phyloP scores from a whole-genome alignment of 2,797 vertebrate genomes.

The Ispidina picta region DNA sequence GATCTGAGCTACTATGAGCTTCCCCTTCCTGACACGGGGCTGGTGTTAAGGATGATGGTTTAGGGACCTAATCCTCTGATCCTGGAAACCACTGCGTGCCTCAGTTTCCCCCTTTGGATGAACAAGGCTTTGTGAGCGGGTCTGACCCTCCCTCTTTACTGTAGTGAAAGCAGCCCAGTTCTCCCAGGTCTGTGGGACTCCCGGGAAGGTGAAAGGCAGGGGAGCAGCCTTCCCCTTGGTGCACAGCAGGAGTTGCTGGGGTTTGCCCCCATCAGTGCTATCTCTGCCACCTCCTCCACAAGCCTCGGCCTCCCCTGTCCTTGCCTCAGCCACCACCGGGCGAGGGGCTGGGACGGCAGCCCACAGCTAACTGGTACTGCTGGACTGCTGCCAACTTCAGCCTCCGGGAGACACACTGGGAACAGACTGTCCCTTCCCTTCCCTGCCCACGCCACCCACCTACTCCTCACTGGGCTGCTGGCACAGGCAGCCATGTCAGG shows the following conservation, averaged over 20 bases:
- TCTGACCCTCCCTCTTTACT: neutral
- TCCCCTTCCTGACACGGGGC: fast-evolving
- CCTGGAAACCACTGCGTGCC: neutral
- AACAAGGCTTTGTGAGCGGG: fast-evolving
- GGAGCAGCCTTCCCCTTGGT: neutral
- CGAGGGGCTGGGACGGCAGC: fast-evolving
- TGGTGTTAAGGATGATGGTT: fast-evolving
- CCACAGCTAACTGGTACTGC: neutral
- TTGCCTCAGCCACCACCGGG: neutral
- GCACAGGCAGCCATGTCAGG: neutral
- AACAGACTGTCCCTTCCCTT: neutral
- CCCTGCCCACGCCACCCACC: neutral
- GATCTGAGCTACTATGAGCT: neutral
- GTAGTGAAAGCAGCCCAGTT: neutral
- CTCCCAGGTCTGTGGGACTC: neutral
- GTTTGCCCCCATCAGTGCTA: fast-evolving
- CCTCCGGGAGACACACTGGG: fast-evolving
- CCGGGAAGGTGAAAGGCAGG: fast-evolving
- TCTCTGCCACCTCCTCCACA: fast-evolving
- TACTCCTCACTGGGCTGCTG: neutral
- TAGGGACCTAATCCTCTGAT: neutral
- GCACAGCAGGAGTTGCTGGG: neutral
- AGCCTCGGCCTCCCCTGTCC: fast-evolving
- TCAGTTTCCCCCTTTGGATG: neutral
- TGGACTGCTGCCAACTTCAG: neutral